Conservation (phyloP, 2,797 vertebrate genomes). For the Fistularia tabacaria region DNA sequence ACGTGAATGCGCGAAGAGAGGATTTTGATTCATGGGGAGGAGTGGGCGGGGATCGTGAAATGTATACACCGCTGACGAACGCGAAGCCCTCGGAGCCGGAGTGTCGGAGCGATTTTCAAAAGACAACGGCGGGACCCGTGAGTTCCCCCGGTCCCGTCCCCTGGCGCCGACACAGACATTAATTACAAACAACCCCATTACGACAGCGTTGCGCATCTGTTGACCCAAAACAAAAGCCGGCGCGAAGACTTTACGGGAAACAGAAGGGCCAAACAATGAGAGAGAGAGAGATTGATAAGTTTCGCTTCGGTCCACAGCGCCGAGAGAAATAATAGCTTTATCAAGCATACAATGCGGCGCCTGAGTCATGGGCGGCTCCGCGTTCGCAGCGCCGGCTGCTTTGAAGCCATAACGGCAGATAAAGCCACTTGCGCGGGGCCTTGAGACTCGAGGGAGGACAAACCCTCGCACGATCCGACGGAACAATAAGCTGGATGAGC, state of each 20-base stretch:
- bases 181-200: conserved; percentile 43
- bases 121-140: conserved; percentile 7
- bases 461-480: conserved; percentile 41
- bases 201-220: conserved; percentile 41
- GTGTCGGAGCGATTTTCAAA: conserved; percentile 17
- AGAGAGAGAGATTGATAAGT: conserved; percentile 44
- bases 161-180: conserved; percentile 40
- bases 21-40: conserved; percentile 9
- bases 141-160: conserved; percentile 16
- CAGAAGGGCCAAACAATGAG: conserved; percentile 33
- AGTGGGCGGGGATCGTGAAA: too few species aligned
- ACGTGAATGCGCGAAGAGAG: conserved; percentile 27
- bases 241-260: conserved; percentile 38
- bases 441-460: conserved; percentile 58
- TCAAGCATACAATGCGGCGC: conserved; percentile 52
- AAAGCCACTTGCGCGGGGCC: conserved; percentile 57
- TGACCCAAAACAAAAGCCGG: conserved; percentile 51
- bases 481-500: conserved; percentile 70
- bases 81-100: conserved; percentile 24
- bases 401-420: conserved; percentile 53
- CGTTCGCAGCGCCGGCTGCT: conserved; percentile 51
- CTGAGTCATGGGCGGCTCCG: conserved; percentile 49
- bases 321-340: conserved; percentile 71
- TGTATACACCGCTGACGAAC: too few species aligned
- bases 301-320: conserved; percentile 52